Evolutionary conservation across 2,797 vertebrate genomes (phyloP).

Genomic region (Argyrosomus regius): DNA sequence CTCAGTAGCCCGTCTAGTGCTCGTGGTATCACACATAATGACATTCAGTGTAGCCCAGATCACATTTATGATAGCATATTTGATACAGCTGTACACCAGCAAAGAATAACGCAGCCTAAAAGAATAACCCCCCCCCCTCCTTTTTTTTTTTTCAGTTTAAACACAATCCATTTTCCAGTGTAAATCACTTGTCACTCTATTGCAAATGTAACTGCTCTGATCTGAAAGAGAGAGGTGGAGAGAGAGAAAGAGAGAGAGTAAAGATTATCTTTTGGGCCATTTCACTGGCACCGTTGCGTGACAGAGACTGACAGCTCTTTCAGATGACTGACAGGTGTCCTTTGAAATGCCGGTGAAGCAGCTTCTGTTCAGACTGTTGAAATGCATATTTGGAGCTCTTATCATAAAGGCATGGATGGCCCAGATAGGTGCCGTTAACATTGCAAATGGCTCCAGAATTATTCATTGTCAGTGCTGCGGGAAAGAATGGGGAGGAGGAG

Average conservation of each 20-base stretch:
- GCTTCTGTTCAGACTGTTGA: conserved; percentile 99
- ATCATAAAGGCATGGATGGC: conserved; percentile 99
- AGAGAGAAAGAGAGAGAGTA: conserved; percentile 86
- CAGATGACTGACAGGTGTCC: conserved; percentile 99
- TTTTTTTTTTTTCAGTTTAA: conserved; percentile 86
- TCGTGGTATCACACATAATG: conserved; percentile 88
- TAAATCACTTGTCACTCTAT: conserved; percentile 98
- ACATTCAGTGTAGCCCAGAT: conserved; percentile 89
- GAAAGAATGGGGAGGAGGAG: conserved; percentile 84
- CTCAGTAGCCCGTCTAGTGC: conserved; percentile 87
- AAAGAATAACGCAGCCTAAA: conserved; percentile 90
- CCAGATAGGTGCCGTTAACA: conserved; percentile 99
- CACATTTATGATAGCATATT: conserved; percentile 91
- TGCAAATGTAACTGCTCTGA: conserved; percentile 93
- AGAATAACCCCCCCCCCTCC: conserved; percentile 85
- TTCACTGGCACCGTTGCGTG: conserved; percentile 91
- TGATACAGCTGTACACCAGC: conserved; percentile 93
- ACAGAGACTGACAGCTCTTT: conserved; percentile 98
- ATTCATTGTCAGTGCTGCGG: conserved; percentile 97
- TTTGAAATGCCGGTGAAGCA: conserved; percentile 97
- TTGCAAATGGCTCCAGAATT: conserved; percentile 99
- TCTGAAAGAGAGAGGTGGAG: conserved; percentile 86
- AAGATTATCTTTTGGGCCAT: conserved; percentile 98
- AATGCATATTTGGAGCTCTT: conserved; percentile 99
- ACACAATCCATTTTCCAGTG: conserved; percentile 91